A percentile compares a stretch with the other conserved stretches of the same genome.
Conservation (phyloP, 2,888 invertebrate genomes). For the Arge pagana region DNA sequence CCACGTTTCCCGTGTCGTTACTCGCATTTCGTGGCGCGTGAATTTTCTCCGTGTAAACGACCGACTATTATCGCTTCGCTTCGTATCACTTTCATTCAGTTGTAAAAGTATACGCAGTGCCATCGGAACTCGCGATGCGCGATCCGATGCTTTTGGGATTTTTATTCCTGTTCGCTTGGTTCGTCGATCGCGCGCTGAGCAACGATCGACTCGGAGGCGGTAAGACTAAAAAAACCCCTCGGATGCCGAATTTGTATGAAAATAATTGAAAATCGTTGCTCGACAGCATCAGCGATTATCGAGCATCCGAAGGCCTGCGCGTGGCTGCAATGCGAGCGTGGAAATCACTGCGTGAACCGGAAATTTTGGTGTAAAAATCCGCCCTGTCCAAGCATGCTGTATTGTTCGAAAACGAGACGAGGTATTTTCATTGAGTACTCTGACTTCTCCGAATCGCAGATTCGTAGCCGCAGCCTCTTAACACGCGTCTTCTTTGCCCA, state of each 20-base stretch:
- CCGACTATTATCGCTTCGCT: no score
- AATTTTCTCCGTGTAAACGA: no score
- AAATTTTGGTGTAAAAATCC: slow-evolving; percentile 44
- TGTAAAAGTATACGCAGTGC: no score
- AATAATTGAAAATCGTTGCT: no score
- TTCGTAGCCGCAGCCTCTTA: no score
- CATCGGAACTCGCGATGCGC: slow-evolving; percentile 1
- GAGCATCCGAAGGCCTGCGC: slow-evolving; percentile 36
- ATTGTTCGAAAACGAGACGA: slow-evolving; percentile 42
- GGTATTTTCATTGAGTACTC: slow-evolving; percentile 33
- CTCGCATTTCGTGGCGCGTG: slow-evolving; percentile 3
- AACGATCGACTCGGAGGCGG: background rate
- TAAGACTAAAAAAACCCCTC: no score
- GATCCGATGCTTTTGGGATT: background rate
- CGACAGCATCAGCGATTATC: background rate
- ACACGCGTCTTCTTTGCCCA: no score
- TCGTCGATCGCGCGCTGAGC: background rate
- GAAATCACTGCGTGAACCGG: slow-evolving; percentile 41
- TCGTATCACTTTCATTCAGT: no score
- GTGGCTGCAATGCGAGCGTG: slow-evolving; percentile 35
- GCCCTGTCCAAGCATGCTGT: slow-evolving; percentile 47
- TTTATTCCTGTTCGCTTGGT: background rate
- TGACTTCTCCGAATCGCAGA: background rate
- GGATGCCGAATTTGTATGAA: no score
- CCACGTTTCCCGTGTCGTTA: background rate